Conservation (phyloP, 2,113 vertebrate species). For the Cnemophilus loriae region DNA sequence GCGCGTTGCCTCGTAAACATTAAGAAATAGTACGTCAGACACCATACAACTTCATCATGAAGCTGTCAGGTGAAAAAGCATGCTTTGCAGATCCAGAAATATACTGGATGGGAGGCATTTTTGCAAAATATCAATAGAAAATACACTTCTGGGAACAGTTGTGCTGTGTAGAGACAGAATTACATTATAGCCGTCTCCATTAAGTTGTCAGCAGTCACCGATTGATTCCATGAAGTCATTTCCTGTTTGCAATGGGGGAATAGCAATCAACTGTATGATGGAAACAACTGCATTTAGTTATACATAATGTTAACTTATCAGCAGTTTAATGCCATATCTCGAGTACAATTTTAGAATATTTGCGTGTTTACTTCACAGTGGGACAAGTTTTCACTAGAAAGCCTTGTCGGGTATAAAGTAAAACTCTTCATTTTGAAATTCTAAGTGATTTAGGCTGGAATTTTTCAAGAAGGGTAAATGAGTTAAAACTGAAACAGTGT, state of each 20-base stretch:
- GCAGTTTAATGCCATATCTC: neutral
- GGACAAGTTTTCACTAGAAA: neutral
- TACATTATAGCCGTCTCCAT: neutral
- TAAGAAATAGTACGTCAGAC: neutral
- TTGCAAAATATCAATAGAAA: conserved; percentile 23
- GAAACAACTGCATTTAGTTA: neutral
- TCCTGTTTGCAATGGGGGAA: neutral
- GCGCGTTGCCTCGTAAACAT: neutral
- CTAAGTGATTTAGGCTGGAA: neutral
- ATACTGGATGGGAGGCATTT: neutral
- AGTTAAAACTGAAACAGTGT: neutral
- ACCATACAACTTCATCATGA: neutral
- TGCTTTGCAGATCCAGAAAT: neutral
- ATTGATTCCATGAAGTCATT: conserved; percentile 18
- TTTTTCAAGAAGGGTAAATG: neutral
- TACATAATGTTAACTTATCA: neutral
- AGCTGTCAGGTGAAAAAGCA: neutral
- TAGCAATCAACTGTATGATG: neutral
- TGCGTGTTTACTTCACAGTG: neutral
- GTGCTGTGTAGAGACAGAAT: neutral
- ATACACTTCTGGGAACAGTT: neutral
- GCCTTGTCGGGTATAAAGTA: rapidly evolving
- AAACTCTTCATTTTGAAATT: neutral
- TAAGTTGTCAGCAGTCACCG: neutral
- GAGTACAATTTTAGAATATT: neutral